Conservation (phyloP, 2,888 invertebrate genomes). For the Dynastes grantii region DNA sequence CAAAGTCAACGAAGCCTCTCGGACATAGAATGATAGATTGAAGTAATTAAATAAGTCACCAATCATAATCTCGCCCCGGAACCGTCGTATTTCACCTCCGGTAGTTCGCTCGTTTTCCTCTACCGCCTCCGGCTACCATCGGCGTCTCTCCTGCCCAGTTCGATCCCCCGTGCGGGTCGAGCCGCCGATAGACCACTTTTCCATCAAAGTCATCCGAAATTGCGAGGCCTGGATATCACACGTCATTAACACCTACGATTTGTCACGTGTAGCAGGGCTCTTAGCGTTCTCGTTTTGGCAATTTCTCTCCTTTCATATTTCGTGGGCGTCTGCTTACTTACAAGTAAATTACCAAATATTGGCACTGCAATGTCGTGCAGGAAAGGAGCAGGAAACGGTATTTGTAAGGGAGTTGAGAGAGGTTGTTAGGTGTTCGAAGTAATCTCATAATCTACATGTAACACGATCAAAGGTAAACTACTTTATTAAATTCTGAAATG, state of each 20-base stretch:
- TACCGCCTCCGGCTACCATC: not conserved
- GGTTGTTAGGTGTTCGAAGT: too few species aligned
- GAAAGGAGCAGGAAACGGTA: too few species aligned
- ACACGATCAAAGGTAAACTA: too few species aligned
- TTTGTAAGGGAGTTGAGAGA: too few species aligned
- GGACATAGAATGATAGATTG: slow-evolving; percentile 70
- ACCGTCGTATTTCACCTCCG: slow-evolving; percentile 54
- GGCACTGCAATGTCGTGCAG: too few species aligned
- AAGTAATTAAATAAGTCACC: slow-evolving; percentile 71
- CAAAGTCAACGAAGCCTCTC: slow-evolving; percentile 67
- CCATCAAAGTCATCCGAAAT: slow-evolving; percentile 63
- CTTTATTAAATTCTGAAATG: too few species aligned
- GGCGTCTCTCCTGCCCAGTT: not conserved
- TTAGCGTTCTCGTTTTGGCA: not conserved
- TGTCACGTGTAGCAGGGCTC: slow-evolving; percentile 31
- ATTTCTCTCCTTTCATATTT: too few species aligned
- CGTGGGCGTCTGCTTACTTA: too few species aligned
- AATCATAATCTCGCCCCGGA: slow-evolving; percentile 68
- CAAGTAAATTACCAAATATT: too few species aligned
- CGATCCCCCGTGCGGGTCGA: slow-evolving; percentile 14
- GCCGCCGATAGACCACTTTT: slow-evolving; percentile 54
- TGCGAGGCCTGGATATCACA: slow-evolving; percentile 41
- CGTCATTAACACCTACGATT: slow-evolving; percentile 47
- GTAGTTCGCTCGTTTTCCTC: slow-evolving; percentile 13
- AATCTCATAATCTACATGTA: too few species aligned